Conservation (phyloP, 1,140 invertebrate genomes). For the Drosophila grimshawi region DNA sequence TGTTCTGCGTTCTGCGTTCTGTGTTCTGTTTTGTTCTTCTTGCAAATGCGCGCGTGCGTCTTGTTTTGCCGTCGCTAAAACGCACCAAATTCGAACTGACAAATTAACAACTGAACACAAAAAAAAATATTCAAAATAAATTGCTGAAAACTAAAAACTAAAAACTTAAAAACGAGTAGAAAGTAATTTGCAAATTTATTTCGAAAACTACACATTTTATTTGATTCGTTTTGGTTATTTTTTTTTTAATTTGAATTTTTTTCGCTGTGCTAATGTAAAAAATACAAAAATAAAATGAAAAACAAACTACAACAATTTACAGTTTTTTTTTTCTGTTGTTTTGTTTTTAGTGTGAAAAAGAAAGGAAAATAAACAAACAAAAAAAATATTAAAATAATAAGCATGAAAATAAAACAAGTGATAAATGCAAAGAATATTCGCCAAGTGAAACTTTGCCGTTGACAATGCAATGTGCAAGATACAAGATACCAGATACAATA, state of each 20-base stretch:
- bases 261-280: constrained; percentile 11
- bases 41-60: constrained; percentile 54
- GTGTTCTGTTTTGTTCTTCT: constrained; percentile 51
- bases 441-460: constrained; percentile 10
- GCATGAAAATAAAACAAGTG: constrained; percentile 19
- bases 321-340: constrained; percentile 47
- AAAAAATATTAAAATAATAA: constrained; percentile 13
- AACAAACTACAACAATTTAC: not conserved
- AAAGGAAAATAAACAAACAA: constrained; percentile 1
- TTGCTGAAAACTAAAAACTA: not conserved
- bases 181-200: not conserved
- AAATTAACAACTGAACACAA: not conserved
- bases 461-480: constrained; percentile 8
- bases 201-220: not conserved
- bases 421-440: not conserved
- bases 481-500: too few relatives aligned
- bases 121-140: not conserved
- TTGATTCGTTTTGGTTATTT: constrained; percentile 11
- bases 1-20: constrained; percentile 27
- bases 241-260: constrained; percentile 17
- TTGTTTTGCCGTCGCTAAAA: constrained; percentile 72
- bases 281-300: not conserved
- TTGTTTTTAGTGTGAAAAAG: constrained; percentile 49
- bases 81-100: not conserved
- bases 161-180: not conserved